Evolutionary conservation across 2,113 vertebrate species (phyloP).

Genomic region (Anas platyrhynchos): DNA sequence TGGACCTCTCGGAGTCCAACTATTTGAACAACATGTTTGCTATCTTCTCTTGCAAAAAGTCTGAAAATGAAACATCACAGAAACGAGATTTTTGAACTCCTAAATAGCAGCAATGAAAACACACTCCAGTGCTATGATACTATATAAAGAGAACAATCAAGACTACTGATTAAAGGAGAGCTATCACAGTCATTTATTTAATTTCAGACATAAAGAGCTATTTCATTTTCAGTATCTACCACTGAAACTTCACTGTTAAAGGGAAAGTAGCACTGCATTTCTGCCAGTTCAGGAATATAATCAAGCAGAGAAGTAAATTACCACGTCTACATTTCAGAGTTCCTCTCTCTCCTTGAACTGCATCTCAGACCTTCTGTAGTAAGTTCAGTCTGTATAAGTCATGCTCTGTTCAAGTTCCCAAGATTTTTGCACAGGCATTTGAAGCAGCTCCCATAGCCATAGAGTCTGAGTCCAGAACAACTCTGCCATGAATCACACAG

Average conservation of each 20-base stretch:
- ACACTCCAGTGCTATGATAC: rapidly evolving
- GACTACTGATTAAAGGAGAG: neutral
- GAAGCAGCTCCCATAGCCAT: neutral
- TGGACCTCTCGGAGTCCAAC: constrained; percentile 83
- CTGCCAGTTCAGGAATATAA: neutral
- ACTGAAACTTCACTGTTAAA: neutral
- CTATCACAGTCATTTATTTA: neutral
- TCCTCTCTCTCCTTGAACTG: neutral
- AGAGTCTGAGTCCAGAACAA: neutral
- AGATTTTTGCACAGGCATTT: neutral
- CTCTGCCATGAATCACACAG: neutral
- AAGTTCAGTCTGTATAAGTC: neutral
- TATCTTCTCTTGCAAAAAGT: constrained; percentile 90
- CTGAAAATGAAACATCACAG: constrained; percentile 66
- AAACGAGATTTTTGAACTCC: neutral
- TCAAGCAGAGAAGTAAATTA: neutral
- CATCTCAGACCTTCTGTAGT: neutral
- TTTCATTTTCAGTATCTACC: neutral
- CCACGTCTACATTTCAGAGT: neutral
- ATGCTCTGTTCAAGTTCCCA: neutral
- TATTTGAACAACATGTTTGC: constrained; percentile 87
- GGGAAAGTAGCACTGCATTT: neutral
- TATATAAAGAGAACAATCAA: neutral
- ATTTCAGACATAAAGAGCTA: neutral
- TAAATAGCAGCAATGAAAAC: neutral